phyloP scores from a whole-genome alignment of 2,888 invertebrate genomes.

The Drosophila anomalata region DNA sequence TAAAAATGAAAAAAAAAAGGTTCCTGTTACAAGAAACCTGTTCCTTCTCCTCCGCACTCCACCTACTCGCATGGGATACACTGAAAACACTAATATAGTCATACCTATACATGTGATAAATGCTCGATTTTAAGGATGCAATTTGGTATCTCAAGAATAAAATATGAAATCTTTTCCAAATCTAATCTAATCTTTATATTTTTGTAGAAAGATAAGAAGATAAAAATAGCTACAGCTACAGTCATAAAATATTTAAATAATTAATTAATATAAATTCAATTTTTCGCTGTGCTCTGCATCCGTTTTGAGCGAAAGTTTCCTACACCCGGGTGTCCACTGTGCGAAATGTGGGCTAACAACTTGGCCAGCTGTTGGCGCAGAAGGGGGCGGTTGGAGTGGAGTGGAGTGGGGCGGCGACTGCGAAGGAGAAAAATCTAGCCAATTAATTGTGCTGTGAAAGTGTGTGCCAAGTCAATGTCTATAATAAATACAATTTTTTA shows the following conservation, averaged over 20 bases:
- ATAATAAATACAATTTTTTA: constrained; percentile 68
- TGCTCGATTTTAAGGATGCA: no score
- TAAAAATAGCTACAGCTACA: neutral
- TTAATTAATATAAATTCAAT: neutral
- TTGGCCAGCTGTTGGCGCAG: constrained; percentile 64
- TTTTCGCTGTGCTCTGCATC: constrained; percentile 57
- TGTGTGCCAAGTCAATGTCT: constrained; percentile 40
- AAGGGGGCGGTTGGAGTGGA: neutral
- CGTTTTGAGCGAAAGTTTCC: constrained; percentile 77
- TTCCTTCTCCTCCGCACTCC: constrained; percentile 29
- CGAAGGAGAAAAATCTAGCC: constrained; percentile 63
- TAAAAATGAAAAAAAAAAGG: constrained; percentile 19
- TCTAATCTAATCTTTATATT: no score
- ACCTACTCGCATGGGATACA: neutral
- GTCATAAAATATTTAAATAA: constrained; percentile 15
- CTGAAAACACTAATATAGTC: neutral
- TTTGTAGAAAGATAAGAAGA: neutral
- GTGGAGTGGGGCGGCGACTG: neutral
- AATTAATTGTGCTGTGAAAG: constrained; percentile 62
- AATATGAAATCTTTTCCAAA: no score
- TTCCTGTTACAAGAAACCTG: constrained; percentile 74
- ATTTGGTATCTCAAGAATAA: no score
- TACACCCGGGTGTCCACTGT: constrained; percentile 44
- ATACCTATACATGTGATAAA: no score
- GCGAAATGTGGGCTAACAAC: constrained; percentile 63